These are phyloP conservation scores for Syngnathus rostellatus DNA, from an alignment of 2,797 vertebrate genomes.

Conservation along the genomic window DNA sequence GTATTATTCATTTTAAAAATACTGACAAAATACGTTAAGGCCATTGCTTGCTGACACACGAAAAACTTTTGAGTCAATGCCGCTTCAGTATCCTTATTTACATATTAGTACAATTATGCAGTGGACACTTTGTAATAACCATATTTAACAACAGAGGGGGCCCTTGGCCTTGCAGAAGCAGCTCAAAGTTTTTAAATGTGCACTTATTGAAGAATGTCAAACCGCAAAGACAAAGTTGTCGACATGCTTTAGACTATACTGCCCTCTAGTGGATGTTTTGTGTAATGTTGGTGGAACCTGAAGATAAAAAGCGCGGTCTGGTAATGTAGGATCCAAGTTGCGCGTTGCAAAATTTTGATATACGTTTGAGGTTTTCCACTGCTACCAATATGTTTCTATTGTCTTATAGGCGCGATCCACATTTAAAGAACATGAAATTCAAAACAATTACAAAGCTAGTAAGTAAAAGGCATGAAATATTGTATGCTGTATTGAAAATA, in stretches of 20 bases:
- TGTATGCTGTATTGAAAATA: too few species aligned
- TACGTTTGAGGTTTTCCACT: too few species aligned
- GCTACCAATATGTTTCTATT: too few species aligned
- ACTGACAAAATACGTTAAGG: background rate
- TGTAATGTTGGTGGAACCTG: constrained; percentile 50
- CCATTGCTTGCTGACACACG: background rate
- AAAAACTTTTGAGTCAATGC: too few species aligned
- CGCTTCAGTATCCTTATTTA: background rate
- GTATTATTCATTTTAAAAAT: background rate
- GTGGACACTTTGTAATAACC: background rate
- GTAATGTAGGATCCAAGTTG: too few species aligned
- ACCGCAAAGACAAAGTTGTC: too few species aligned
- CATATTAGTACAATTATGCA: background rate
- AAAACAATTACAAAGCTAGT: too few species aligned
- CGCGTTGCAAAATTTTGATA: too few species aligned
- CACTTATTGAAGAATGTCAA: background rate
- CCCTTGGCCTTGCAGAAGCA: background rate
- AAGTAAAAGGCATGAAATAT: too few species aligned
- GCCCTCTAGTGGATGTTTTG: constrained; percentile 52
- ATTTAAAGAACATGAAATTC: too few species aligned
- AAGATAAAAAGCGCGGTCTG: constrained; percentile 24
- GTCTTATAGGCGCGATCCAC: too few species aligned
- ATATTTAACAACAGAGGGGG: background rate
- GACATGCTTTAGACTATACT: constrained; percentile 37
- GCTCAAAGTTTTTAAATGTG: background rate